Base-by-base conservation (phyloP, 2,113 vertebrate species). In the Choloepus hoffmanni region DNA sequence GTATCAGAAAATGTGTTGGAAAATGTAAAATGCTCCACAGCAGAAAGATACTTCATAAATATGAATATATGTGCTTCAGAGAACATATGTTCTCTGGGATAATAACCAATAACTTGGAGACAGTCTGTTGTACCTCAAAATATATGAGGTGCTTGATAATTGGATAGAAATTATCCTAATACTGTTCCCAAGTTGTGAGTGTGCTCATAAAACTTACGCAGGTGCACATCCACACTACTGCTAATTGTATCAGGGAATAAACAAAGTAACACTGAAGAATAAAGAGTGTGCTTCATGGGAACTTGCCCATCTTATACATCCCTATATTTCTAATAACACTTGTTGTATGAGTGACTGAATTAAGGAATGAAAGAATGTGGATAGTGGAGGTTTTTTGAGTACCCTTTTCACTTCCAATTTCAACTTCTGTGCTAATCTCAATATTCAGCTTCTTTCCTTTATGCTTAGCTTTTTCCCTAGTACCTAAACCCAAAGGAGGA, bases 111-210 rank as follows among this genome's bases (percentile, higher is more conserved):
- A 85, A 73, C n/a, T 40, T 72, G 4, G 58, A 68, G 48, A 73
- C 4, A 11, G 7, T 63, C 19, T 95, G 36, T 62, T 93, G 77
- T 82, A 65, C 33, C 68, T 62, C 85, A 63, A 96, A 72, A 89
- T 88, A 24, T 33, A 65, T 50, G 18, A 19, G 18, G 63, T 36
- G 9, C 3, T 45, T 89, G n/a, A 33, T 74, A 36, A 45, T 28
- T 67, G 92, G 85, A 76, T 43, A 96, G 73, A 1, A 68, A 55
- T 63, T 90, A 82, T 94, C 8, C 11, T 78, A 55, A 55, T 72
- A 88, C 7, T 84, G n/a, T 67, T 90, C 76, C 84, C 85, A 84
- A 94, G 67, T 93, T 85, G 9, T 94, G 55, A 89, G 24, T 81
- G 33, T 93, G n/a, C 33, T 36, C 55, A 70, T 53, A 60, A 6